Evolutionary conservation across 2,888 invertebrate species (phyloP).

Genomic region (Oscheius onirici): DNA sequence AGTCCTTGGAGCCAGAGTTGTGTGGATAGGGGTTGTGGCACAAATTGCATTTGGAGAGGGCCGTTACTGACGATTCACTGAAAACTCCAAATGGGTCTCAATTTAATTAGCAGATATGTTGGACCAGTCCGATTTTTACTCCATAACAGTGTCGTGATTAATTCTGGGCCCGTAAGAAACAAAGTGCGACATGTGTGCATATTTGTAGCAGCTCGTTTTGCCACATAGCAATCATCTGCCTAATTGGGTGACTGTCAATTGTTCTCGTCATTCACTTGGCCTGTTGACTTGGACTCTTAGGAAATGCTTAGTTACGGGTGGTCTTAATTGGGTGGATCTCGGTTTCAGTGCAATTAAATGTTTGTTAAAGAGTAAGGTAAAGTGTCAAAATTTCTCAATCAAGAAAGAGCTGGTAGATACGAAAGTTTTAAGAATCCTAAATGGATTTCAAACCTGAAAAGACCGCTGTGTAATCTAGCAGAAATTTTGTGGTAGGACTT

Average conservation of each 20-base stretch:
- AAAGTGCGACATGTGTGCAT: conserved; percentile 20
- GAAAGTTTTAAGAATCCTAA: no score
- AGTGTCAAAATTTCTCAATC: no score
- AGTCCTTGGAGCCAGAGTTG: background rate
- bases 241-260: conserved; percentile 29
- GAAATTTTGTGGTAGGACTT: no score
- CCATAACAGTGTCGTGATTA: background rate
- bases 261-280: conserved; percentile 20
- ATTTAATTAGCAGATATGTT: background rate
- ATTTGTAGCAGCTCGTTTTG: conserved; percentile 28
- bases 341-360: no score
- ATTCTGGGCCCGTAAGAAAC: background rate
- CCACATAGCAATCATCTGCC: conserved; percentile 29
- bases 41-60: conserved; percentile 18
- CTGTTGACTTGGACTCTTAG: conserved; percentile 21
- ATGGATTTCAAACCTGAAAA: no score
- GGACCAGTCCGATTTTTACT: background rate
- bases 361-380: no score
- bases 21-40: conserved; percentile 8
- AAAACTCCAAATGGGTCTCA: conserved; percentile 6
- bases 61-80: conserved; percentile 21
- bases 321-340: no score
- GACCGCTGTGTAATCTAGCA: no score
- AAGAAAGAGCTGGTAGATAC: no score
- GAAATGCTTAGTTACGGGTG: conserved; percentile 13